A percentile compares a stretch with the other conserved stretches of the same genome.
Conservation (phyloP, 2,113 vertebrate genomes). For the Chauna torquata region DNA sequence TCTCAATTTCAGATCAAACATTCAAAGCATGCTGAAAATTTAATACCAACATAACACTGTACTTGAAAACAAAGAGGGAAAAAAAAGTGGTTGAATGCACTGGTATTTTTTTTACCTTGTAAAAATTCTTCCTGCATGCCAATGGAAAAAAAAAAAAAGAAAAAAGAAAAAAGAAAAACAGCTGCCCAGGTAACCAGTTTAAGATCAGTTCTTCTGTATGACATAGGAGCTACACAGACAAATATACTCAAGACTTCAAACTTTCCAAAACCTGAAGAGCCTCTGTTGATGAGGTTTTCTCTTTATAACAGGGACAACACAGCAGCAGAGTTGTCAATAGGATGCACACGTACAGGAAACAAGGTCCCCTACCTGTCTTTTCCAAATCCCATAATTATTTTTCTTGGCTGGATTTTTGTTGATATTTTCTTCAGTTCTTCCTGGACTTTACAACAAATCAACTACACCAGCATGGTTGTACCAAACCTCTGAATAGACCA, state of each 20-base stretch:
- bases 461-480: not conserved
- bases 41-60: not conserved
- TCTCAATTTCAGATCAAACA: conserved; percentile 12
- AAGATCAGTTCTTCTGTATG: not conserved
- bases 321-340: not conserved
- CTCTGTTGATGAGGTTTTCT: not conserved
- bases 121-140: not conserved
- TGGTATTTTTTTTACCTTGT: not conserved
- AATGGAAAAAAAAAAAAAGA: not conserved
- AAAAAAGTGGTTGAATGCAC: accelerated
- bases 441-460: not conserved
- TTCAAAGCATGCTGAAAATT: not conserved
- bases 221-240: not conserved
- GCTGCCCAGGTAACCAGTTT: not conserved
- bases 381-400: not conserved
- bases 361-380: not conserved
- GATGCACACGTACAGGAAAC: not conserved
- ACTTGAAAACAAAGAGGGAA: not conserved
- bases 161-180: not conserved
- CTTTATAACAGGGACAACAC: not conserved
- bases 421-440: not conserved
- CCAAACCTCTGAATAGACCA: not conserved
- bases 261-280: not conserved
- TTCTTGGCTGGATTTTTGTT: not conserved
- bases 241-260: not conserved